phyloP scores from a whole-genome alignment of 2,797 vertebrate genomes.

The Labeo calbasu region DNA sequence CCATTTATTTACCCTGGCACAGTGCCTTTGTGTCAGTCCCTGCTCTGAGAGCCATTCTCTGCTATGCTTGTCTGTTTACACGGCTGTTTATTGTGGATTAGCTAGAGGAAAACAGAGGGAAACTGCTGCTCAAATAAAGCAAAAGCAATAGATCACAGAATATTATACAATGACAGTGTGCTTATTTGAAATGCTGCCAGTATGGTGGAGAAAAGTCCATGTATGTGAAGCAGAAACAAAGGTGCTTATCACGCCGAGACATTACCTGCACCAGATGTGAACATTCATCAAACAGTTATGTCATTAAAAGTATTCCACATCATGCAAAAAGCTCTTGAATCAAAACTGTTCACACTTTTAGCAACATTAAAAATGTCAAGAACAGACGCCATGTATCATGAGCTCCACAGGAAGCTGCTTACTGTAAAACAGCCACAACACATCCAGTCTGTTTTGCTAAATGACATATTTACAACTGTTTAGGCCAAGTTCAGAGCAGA shows the following conservation, averaged over 20 bases:
- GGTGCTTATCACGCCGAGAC: not conserved
- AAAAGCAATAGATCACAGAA: conserved; percentile 13
- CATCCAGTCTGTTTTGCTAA: not conserved
- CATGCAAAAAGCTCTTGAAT: not conserved
- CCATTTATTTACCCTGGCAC: conserved; percentile 54
- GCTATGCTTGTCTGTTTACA: conserved; percentile 57
- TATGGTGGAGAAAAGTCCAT: not conserved
- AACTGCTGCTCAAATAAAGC: conserved; percentile 14
- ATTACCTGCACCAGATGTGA: not conserved
- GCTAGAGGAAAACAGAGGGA: conserved; percentile 26
- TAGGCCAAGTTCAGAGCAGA: conserved; percentile 42
- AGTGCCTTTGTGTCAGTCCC: conserved; percentile 19
- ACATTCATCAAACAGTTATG: not conserved
- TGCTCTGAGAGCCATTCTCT: conserved; percentile 22
- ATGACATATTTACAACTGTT: conserved; percentile 57
- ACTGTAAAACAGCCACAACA: conserved; percentile 20
- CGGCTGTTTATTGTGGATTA: conserved; percentile 52
- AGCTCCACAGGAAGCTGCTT: conserved; percentile 39
- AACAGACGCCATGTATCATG: not conserved
- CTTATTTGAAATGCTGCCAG: conserved; percentile 23
- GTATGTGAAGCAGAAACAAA: not conserved
- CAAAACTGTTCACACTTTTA: not conserved
- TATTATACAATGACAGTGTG: conserved; percentile 9
- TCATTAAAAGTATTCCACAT: not conserved
- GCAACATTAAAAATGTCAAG: not conserved